Evolutionary conservation across 2,113 vertebrate species (phyloP).

Genomic region (Atherinomorus stipes): DNA sequence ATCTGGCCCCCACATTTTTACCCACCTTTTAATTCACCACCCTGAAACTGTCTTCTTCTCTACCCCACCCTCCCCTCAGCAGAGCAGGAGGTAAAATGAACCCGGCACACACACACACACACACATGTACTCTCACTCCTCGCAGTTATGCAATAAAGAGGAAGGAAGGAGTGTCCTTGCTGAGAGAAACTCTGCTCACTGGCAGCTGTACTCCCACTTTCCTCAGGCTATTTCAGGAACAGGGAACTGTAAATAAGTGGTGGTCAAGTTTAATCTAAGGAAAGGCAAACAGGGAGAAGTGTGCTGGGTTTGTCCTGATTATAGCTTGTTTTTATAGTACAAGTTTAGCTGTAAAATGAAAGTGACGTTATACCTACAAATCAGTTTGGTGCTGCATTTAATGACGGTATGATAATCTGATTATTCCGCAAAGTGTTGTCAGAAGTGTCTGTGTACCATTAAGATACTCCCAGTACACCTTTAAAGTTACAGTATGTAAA

Average conservation of each 20-base stretch:
- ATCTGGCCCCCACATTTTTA: conserved; percentile 59
- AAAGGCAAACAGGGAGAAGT: not conserved
- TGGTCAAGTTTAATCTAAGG: not conserved
- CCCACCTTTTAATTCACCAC: conserved; percentile 45
- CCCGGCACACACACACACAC: conserved; percentile 18
- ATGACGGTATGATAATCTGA: not conserved
- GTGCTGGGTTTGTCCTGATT: not conserved
- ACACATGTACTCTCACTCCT: too few relatives aligned
- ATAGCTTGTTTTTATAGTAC: too few relatives aligned
- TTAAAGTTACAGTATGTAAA: too few relatives aligned
- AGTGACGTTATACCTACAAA: not conserved
- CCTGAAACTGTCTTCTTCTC: conserved; percentile 4
- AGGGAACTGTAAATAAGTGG: not conserved
- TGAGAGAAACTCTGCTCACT: not conserved
- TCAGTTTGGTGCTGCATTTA: not conserved
- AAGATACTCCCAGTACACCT: too few relatives aligned
- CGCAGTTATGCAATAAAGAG: conserved; percentile 60
- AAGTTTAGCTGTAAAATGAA: too few relatives aligned
- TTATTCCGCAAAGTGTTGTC: not conserved
- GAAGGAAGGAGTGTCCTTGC: conserved; percentile 49
- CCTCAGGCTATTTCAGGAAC: not conserved
- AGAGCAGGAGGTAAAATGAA: conserved; percentile 11
- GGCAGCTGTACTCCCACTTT: not conserved
- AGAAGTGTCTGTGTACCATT: conserved; percentile 22
- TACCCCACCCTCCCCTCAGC: not conserved